Evolutionary conservation across 1,140 invertebrate species (phyloP).

Genomic region (Apis mellifera): DNA sequence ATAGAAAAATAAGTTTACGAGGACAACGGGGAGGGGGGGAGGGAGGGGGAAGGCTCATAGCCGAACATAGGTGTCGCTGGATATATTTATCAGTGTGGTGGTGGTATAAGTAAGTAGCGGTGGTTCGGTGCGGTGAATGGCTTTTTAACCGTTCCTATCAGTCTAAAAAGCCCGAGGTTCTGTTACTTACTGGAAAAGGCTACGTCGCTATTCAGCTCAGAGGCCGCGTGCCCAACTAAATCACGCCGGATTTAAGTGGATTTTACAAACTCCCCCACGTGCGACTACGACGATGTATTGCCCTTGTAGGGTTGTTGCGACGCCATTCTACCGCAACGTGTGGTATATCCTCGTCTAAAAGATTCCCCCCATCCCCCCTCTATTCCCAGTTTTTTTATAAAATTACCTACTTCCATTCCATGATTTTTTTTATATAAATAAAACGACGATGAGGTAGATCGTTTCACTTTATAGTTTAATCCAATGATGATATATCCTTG

Average conservation of each 20-base stretch:
- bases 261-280: slow-evolving; percentile 59
- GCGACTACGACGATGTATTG: slow-evolving; percentile 57
- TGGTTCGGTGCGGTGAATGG: slow-evolving; percentile 42
- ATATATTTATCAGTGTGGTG: slow-evolving; percentile 16
- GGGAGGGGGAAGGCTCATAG: not conserved
- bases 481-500: too few relatives aligned
- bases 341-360: slow-evolving; percentile 47
- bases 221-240: slow-evolving; percentile 60
- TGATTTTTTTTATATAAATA: too few relatives aligned
- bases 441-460: too few relatives aligned
- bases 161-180: slow-evolving; percentile 52
- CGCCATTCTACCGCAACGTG: slow-evolving; percentile 48
- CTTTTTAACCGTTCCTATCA: slow-evolving; percentile 61
- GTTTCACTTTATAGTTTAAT: too few relatives aligned
- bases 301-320: slow-evolving; percentile 57
- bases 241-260: slow-evolving; percentile 68
- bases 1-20: not conserved
- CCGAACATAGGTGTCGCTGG: not conserved
- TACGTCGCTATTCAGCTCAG: slow-evolving; percentile 36
- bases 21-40: too few relatives aligned
- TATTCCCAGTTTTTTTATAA: slow-evolving; percentile 14
- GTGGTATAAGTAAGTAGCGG: slow-evolving; percentile 38
- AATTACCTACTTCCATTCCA: slow-evolving; percentile 7
- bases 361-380: slow-evolving; percentile 8
- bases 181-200: slow-evolving; percentile 54